Evolutionary conservation across 2,888 invertebrate species (phyloP).

Genomic region (Theretra japonica): DNA sequence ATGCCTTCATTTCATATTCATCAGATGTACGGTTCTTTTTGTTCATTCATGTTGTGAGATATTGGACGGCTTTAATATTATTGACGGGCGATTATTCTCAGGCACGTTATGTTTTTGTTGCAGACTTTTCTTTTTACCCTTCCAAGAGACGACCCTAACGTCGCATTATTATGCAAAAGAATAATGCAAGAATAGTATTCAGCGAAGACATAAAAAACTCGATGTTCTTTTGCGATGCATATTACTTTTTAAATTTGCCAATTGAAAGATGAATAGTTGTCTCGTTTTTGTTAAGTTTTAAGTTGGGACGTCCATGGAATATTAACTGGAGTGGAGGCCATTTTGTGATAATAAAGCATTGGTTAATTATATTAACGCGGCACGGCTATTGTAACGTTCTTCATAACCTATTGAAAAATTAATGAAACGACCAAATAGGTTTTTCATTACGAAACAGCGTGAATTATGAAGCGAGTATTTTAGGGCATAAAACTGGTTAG

Average conservation of each 20-base stretch:
- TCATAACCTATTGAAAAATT: too few species aligned
- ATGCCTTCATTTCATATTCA: constrained; percentile 4
- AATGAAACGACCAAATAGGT: too few species aligned
- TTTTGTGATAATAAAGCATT: background rate
- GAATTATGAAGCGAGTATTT: too few species aligned
- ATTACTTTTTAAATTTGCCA: background rate
- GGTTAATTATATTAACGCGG: background rate
- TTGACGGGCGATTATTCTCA: constrained; percentile 10
- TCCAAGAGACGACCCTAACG: background rate
- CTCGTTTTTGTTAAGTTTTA: background rate
- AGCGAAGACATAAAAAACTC: constrained; percentile 13
- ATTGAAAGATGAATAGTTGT: background rate
- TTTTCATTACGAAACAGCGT: too few species aligned
- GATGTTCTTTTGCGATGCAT: background rate
- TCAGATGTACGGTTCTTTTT: constrained; percentile 1
- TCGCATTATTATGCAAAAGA: constrained; percentile 19
- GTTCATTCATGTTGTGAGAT: background rate
- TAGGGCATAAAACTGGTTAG: too few species aligned
- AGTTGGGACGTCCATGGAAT: background rate
- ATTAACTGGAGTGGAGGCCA: background rate
- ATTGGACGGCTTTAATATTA: background rate
- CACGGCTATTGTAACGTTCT: too few species aligned
- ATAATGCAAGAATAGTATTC: constrained; percentile 12
- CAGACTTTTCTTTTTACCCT: constrained; percentile 2
- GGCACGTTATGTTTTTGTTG: constrained; percentile 26